phyloP scores from a whole-genome alignment of 2,797 vertebrate genomes.

The Echeneis naucrates region DNA sequence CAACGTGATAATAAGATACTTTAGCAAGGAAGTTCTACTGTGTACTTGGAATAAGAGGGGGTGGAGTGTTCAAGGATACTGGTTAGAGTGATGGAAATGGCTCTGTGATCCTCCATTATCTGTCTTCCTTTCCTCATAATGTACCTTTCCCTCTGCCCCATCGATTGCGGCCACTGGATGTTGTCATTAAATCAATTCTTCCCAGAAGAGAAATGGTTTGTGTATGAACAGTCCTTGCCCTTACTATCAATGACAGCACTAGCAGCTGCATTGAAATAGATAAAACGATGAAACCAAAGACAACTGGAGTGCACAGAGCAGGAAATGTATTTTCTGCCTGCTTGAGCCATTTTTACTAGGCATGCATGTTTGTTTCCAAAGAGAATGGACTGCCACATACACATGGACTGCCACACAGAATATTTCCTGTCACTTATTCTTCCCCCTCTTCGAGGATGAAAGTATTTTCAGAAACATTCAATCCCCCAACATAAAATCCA shows the following conservation, averaged over 20 bases:
- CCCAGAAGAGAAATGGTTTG: conserved; percentile 84
- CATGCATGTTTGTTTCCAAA: conserved; percentile 68
- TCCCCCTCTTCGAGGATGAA: conserved; percentile 56
- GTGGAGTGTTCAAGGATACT: conserved; percentile 74
- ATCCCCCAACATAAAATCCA: conserved; percentile 45
- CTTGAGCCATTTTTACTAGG: conserved; percentile 59
- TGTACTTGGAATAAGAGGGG: conserved; percentile 36
- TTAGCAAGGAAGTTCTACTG: conserved; percentile 17
- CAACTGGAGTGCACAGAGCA: conserved; percentile 58
- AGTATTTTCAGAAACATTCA: conserved; percentile 55
- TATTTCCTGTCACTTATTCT: conserved; percentile 62
- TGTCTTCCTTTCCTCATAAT: conserved; percentile 83
- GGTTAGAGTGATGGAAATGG: conserved; percentile 81
- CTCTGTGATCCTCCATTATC: conserved; percentile 84
- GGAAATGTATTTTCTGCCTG: conserved; percentile 69
- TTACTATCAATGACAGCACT: conserved; percentile 71
- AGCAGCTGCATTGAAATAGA: conserved; percentile 71
- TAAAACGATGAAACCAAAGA: conserved; percentile 75
- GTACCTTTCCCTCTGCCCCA: conserved; percentile 79
- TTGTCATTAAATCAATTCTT: conserved; percentile 87
- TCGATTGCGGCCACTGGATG: conserved; percentile 83
- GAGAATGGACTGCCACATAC: conserved; percentile 29
- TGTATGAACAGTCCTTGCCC: conserved; percentile 81
- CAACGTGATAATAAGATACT: not conserved
- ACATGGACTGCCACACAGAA: conserved; percentile 39